These are phyloP conservation scores for Campaea margaritaria DNA, from an alignment of 2,888 invertebrate species.

Conservation along the genomic window DNA sequence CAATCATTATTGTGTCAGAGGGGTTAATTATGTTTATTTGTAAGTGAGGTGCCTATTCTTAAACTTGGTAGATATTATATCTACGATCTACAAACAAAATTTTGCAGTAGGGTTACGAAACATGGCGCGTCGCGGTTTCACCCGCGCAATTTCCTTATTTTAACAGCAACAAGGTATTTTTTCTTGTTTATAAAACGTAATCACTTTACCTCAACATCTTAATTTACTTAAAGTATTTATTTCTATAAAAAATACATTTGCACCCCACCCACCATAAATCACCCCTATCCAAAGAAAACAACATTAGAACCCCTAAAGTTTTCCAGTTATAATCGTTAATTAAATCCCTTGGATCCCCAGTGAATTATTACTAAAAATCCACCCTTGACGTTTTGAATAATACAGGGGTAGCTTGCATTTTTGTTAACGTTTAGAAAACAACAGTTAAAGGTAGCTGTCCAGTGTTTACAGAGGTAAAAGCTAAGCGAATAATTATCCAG, in stretches of 20 bases:
- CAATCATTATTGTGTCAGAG: no score
- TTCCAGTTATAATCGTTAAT: conserved; percentile 66
- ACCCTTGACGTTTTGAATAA: conserved; percentile 43
- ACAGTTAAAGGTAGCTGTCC: conserved; percentile 1
- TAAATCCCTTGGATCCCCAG: conserved; percentile 59
- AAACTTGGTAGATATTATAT: no score
- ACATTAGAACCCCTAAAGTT: conserved; percentile 54
- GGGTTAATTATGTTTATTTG: no score
- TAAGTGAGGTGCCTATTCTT: no score
- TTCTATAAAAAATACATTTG: conserved; percentile 32
- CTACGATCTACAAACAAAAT: no score
- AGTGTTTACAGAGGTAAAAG: conserved; percentile 2
- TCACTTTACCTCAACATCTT: neutral
- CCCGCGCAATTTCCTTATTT: no score
- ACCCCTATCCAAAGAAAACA: conserved; percentile 43
- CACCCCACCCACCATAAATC: conserved; percentile 37
- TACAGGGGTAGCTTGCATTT: conserved; percentile 27
- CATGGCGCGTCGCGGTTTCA: no score
- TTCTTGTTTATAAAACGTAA: no score
- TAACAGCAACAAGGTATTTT: no score
- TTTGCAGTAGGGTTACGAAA: no score
- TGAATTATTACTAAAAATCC: conserved; percentile 59
- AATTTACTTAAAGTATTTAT: conserved; percentile 20
- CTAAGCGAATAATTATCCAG: neutral
- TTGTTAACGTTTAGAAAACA: conserved; percentile 29